Evolutionary conservation across 2,888 invertebrate species (phyloP), one percentile per base, ranked within the genome.

Genomic region (Phania funesta): DNA sequence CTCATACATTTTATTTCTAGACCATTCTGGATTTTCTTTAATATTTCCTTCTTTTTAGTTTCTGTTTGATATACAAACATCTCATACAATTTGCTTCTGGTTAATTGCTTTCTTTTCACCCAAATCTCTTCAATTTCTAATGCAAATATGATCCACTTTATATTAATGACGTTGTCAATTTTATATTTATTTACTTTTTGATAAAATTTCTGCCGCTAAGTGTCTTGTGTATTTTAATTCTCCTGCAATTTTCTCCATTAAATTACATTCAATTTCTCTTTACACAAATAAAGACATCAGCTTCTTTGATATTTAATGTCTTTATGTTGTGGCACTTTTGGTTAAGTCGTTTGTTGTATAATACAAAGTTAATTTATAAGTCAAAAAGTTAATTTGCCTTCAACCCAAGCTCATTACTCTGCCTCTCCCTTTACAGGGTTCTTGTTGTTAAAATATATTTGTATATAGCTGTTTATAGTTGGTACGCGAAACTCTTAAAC

Each of bases 381-480:
- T 80, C 77, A 77, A 73, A 77, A 81, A 68, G 73, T 77, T 74
- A 73, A 77, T 77, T 73, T 81, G 62, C 73, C 68, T 48, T 73
- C 54, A 73, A 73, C 60, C 62, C 32, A 54, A 44, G 38, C 60
- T 58, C 44, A 67, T 64, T 68, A 58, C 71, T 60, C 32, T 44
- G 44, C 26, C 35, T 7, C 16, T 3, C 22, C 13, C 11, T 32
- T 20, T 8, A 2, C 22, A 4, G 50, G 5, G n/a, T 24, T 13
- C 1, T 29, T 64, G n/a, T 20, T 29, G n/a, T 22, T 46, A 9
- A 13, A 20, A 35, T 22, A 11, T 22, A 16, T 18, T 22, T 44
- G n/a, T 50, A 62, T 73, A n/a, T n/a, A n/a, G n/a, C 16, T 44
- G 20, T 46, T 58, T 50, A 35, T 48, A 32, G 29, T 24, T 38